These are phyloP conservation scores for Parazoanthus atlanticus DNA, from an alignment of 92 coral and sea anemone species.

Conservation along the genomic window DNA sequence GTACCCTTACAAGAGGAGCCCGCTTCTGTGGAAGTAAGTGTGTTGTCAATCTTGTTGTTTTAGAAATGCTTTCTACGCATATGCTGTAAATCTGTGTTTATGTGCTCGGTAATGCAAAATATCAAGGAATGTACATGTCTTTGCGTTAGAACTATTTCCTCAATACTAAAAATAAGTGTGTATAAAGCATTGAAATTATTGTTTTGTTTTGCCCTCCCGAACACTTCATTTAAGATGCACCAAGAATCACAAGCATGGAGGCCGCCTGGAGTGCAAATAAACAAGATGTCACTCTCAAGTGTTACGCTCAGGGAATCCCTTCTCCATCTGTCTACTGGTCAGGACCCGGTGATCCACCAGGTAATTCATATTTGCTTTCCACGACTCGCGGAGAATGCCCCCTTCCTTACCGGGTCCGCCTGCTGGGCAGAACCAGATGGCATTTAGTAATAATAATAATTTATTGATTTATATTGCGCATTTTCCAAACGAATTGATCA, in stretches of 20 bases:
- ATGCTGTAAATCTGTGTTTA: background rate
- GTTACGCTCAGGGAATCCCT: slow-evolving; percentile 16
- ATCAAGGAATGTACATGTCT: no score
- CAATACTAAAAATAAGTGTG: no score
- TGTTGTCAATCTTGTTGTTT: background rate
- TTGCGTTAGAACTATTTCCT: background rate
- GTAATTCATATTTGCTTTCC: background rate
- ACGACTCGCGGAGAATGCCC: background rate
- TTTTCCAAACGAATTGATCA: no score
- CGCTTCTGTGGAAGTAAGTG: slow-evolving; percentile 63
- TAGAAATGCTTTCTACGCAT: background rate
- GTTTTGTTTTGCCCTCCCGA: background rate
- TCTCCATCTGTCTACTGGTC: slow-evolving; percentile 25
- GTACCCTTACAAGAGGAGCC: slow-evolving; percentile 63
- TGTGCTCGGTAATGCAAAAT: background rate
- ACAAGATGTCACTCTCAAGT: slow-evolving; percentile 14
- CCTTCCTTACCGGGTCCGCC: background rate
- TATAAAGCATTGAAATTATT: background rate
- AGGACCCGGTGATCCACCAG: slow-evolving; percentile 4
- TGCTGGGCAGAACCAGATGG: background rate
- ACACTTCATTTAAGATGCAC: background rate
- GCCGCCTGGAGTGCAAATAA: slow-evolving; percentile 18
- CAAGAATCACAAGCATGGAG: slow-evolving; percentile 1
- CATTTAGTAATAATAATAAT: no score
- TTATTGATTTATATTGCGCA: no score